Percentiles rank a stretch among this genome's conserved stretches.
Conservation (phyloP, 2,888 invertebrate genomes). For the Biston betularia region DNA sequence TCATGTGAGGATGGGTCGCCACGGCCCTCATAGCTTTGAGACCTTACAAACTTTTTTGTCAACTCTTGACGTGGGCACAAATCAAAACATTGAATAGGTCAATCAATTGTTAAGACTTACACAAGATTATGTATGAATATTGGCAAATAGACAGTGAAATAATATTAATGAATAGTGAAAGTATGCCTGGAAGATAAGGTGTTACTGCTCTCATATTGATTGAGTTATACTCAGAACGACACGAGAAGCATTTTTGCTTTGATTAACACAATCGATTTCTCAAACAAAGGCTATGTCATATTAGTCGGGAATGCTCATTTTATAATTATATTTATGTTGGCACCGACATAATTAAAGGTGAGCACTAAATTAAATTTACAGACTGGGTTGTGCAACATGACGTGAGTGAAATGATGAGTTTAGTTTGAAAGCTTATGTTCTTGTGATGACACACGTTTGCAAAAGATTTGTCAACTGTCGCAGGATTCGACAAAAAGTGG, state of each 20-base stretch:
- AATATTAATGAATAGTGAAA: constrained; percentile 33
- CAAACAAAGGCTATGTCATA: background rate
- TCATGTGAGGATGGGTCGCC: constrained; percentile 72
- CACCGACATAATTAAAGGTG: background rate
- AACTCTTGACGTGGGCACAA: constrained; percentile 52
- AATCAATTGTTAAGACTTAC: constrained; percentile 41
- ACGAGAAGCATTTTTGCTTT: background rate
- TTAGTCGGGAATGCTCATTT: background rate
- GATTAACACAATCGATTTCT: background rate
- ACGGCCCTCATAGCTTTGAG: constrained; percentile 56
- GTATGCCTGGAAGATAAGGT: constrained; percentile 10
- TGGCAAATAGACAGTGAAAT: constrained; percentile 21
- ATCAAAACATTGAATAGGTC: constrained; percentile 49
- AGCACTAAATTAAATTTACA: background rate
- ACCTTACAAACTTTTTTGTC: constrained; percentile 65
- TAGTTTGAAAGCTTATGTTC: constrained; percentile 61
- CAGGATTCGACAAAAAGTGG: constrained; percentile 34
- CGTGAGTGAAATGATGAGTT: constrained; percentile 71
- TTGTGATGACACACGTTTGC: constrained; percentile 57
- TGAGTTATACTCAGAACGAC: background rate
- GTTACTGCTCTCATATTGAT: constrained; percentile 5
- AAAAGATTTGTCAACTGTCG: constrained; percentile 49
- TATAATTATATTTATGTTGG: background rate
- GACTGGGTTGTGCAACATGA: constrained; percentile 58
- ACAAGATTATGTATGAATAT: constrained; percentile 26